Conservation (phyloP, 2,888 invertebrate genomes). For the Rhagonycha lutea region DNA sequence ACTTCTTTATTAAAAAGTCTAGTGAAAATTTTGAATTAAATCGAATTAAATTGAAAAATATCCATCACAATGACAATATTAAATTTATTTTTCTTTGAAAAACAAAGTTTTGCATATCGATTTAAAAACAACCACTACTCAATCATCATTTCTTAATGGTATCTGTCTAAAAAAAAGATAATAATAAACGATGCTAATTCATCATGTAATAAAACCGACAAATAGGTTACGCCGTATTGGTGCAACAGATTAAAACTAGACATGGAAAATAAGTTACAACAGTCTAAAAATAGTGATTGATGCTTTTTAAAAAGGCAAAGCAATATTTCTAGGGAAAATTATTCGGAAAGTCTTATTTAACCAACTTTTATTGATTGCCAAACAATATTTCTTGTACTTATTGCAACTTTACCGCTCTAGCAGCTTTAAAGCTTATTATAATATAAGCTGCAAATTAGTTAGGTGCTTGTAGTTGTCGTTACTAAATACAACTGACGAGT, state of each 20-base stretch:
- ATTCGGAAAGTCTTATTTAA: not conserved
- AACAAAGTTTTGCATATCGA: not conserved
- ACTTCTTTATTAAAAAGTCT: not conserved
- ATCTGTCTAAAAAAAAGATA: not conserved
- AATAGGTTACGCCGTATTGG: not conserved
- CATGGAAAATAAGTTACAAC: not conserved
- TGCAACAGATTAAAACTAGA: not conserved
- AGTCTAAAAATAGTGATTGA: not conserved
- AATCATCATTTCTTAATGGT: not conserved
- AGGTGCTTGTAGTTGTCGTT: not conserved
- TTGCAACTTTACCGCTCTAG: not conserved
- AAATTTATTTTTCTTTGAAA: not conserved
- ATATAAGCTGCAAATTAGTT: not conserved
- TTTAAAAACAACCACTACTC: not conserved
- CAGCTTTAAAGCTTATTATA: not conserved
- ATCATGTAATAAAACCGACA: not conserved
- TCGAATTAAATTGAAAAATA: not conserved
- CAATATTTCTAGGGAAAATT: not conserved
- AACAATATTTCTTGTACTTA: not conserved
- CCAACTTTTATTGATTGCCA: not conserved
- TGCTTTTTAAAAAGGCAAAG: not conserved
- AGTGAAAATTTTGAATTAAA: not conserved
- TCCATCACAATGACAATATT: not conserved
- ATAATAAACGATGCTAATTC: not conserved
- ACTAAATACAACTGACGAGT: too few species aligned